Conservation (phyloP, 2,888 invertebrate genomes). For the Trichogramma evanescens region DNA sequence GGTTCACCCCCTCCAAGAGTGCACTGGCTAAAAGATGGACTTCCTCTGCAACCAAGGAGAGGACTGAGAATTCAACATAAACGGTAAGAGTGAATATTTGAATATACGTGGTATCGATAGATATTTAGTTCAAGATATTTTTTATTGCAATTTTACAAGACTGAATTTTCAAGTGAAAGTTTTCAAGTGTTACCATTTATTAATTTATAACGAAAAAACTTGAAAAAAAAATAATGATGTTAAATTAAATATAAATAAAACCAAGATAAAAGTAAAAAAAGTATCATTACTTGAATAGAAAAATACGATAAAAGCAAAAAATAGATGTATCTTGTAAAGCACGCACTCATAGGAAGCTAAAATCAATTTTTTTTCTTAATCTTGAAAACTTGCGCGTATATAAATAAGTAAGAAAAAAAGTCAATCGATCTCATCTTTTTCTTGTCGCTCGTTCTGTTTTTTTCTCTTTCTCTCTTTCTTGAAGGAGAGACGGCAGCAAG, state of each 20-base stretch:
- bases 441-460: neutral
- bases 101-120: too few relatives aligned
- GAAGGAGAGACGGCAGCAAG: neutral
- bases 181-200: too few relatives aligned
- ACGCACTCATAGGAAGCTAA: slow-evolving; percentile 14
- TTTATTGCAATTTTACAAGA: too few relatives aligned
- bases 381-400: neutral
- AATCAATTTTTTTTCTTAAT: slow-evolving; percentile 12
- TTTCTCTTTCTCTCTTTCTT: neutral
- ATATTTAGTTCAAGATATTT: too few relatives aligned
- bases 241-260: too few relatives aligned
- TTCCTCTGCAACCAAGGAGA: slow-evolving; percentile 43
- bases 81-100: slow-evolving; percentile 34
- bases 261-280: too few relatives aligned
- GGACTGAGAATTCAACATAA: slow-evolving; percentile 46
- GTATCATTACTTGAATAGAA: too few relatives aligned
- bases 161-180: too few relatives aligned
- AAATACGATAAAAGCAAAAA: too few relatives aligned
- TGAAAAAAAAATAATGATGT: too few relatives aligned
- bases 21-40: slow-evolving; percentile 45
- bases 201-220: too few relatives aligned
- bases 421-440: neutral
- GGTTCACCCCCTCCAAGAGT: slow-evolving; percentile 45
- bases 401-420: too few relatives aligned
- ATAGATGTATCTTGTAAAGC: neutral